Conservation (phyloP, 2,113 vertebrate genomes). For the Chrysemys picta region DNA sequence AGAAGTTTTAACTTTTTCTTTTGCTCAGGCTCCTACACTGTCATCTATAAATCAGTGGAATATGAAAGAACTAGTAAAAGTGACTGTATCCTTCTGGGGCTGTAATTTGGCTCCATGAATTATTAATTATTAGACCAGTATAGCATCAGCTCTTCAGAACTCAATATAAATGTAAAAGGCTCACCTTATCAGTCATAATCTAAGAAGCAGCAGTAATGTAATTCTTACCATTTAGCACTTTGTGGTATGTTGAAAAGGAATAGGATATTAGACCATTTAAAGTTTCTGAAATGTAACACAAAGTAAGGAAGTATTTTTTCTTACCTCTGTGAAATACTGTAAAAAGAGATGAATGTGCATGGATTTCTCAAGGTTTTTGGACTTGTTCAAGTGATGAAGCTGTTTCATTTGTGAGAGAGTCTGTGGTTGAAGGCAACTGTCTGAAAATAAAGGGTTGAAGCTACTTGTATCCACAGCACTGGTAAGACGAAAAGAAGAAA, state of each 20-base stretch:
- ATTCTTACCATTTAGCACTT: slow-evolving; percentile 91
- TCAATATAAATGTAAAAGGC: slow-evolving; percentile 85
- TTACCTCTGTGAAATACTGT: slow-evolving; percentile 43
- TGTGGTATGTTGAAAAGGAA: slow-evolving; percentile 82
- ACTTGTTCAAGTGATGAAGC: slow-evolving; percentile 32
- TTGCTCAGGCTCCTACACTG: slow-evolving; percentile 60
- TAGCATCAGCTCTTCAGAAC: slow-evolving; percentile 83
- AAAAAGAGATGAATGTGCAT: slow-evolving; percentile 31
- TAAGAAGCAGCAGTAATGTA: slow-evolving; percentile 84
- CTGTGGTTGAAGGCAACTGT: background rate
- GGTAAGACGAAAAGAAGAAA: slow-evolving; percentile 24
- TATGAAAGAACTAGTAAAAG: slow-evolving; percentile 86
- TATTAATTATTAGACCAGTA: slow-evolving; percentile 88
- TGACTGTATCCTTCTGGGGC: slow-evolving; percentile 86
- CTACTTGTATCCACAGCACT: background rate
- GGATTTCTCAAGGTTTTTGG: slow-evolving; percentile 48
- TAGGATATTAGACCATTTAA: slow-evolving; percentile 84
- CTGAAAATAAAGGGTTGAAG: slow-evolving; percentile 3
- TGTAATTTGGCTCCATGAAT: slow-evolving; percentile 91
- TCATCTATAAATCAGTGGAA: slow-evolving; percentile 85
- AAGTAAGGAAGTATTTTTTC: slow-evolving; percentile 74
- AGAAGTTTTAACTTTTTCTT: slow-evolving; percentile 64
- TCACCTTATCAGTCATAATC: slow-evolving; percentile 90
- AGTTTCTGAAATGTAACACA: slow-evolving; percentile 84
- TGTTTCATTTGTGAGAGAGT: slow-evolving; percentile 32